Evolutionary conservation across 2,888 invertebrate genomes (phyloP).

Genomic region (Escarpia spicata): DNA sequence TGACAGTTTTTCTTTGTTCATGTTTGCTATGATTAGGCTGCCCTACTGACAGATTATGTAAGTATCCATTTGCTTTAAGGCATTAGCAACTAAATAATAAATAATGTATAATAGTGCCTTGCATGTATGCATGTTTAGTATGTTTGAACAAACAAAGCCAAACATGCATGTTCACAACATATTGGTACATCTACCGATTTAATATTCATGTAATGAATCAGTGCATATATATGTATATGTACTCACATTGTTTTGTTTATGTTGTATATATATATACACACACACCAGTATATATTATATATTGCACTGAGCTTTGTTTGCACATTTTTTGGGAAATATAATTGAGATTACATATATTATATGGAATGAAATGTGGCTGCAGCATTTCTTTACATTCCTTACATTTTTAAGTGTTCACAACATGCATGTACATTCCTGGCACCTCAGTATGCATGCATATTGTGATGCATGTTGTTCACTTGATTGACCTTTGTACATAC

Average conservation of each 20-base stretch:
- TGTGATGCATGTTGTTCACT: not conserved
- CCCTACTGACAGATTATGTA: not conserved
- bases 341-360: no score
- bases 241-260: not conserved
- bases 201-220: not conserved
- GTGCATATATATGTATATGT: not conserved
- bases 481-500: not conserved
- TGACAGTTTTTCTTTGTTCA: not conserved
- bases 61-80: not conserved
- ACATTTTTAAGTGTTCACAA: not conserved
- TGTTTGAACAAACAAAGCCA: not conserved
- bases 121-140: not conserved
- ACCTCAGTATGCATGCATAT: not conserved
- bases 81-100: no score
- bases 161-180: not conserved
- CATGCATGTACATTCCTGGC: not conserved
- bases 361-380: not conserved
- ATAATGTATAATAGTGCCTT: not conserved
- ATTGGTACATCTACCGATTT: not conserved
- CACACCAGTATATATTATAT: not conserved
- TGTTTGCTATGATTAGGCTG: conserved; percentile 11
- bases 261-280: not conserved
- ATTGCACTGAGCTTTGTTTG: no score
- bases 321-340: no score
- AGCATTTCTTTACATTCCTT: not conserved